Percentiles rank a stretch among this genome's conserved stretches.
phyloP scores from a whole-genome alignment of 2,797 vertebrate species.

The Prunella strophiata region DNA sequence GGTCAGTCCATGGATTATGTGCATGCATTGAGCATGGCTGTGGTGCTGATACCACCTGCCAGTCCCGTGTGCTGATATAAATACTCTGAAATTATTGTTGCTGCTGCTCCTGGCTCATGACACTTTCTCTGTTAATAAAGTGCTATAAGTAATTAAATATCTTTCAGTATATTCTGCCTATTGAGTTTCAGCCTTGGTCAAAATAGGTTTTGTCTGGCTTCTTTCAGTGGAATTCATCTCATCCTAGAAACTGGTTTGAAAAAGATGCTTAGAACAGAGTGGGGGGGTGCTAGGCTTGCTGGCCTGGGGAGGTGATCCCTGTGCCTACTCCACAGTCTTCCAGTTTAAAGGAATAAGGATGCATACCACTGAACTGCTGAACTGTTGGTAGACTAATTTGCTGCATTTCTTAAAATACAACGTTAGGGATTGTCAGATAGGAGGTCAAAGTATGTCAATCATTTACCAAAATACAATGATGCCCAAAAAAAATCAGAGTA shows the following conservation, averaged over 20 bases:
- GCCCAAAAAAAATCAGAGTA: background rate
- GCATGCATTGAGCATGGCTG: background rate
- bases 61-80: background rate
- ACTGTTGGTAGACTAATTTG: background rate
- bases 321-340: background rate
- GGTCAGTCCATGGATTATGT: slow-evolving; percentile 83
- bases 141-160: background rate
- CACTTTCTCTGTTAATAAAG: background rate
- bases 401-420: background rate
- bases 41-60: slow-evolving; percentile 14
- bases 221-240: background rate
- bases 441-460: background rate
- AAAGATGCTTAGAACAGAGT: background rate
- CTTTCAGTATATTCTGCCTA: background rate
- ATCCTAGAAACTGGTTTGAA: background rate
- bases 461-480: background rate
- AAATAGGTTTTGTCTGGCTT: background rate
- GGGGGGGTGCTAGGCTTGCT: background rate
- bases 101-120: background rate
- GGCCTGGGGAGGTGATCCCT: background rate
- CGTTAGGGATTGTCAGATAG: background rate
- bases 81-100: slow-evolving; percentile 4
- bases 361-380: background rate
- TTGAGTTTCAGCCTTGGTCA: background rate
- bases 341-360: background rate